Conservation (phyloP, 2,797 vertebrate genomes). For the Chaetodon trifasciatus region DNA sequence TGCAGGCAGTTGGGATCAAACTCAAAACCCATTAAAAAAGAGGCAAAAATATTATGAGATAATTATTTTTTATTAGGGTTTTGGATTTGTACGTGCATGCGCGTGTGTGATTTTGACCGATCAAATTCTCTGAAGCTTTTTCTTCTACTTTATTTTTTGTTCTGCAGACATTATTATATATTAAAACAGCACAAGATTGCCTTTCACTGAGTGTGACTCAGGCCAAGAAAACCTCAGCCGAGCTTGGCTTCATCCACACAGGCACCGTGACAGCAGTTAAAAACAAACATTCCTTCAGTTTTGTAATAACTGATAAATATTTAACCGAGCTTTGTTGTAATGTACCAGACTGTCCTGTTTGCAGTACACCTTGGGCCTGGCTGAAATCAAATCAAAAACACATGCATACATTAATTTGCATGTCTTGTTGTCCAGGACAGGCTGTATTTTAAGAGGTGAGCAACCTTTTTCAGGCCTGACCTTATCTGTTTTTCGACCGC, state of each 20-base stretch:
- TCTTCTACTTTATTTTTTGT: background rate
- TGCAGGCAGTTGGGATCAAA: background rate
- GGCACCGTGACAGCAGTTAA: conserved; percentile 9
- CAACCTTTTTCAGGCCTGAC: background rate
- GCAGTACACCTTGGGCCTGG: background rate
- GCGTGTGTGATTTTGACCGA: background rate
- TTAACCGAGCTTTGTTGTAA: conserved; percentile 33
- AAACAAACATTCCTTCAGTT: conserved; percentile 49
- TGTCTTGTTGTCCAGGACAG: background rate
- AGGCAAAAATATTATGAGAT: background rate
- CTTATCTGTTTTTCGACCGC: background rate
- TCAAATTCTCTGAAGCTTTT: background rate
- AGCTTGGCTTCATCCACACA: background rate
- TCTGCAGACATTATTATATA: background rate
- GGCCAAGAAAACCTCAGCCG: background rate
- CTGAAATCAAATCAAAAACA: conserved; percentile 4
- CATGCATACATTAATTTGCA: conserved; percentile 23
- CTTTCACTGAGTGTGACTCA: background rate
- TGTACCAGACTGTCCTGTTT: conserved; percentile 4
- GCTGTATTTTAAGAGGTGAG: conserved; percentile 9
- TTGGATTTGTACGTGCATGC: background rate
- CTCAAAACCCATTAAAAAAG: background rate
- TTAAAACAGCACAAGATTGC: background rate
- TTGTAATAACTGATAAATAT: conserved; percentile 55
- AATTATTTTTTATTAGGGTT: background rate